Conservation (phyloP, 2,113 vertebrate genomes). For the Serilophus lunatus region DNA sequence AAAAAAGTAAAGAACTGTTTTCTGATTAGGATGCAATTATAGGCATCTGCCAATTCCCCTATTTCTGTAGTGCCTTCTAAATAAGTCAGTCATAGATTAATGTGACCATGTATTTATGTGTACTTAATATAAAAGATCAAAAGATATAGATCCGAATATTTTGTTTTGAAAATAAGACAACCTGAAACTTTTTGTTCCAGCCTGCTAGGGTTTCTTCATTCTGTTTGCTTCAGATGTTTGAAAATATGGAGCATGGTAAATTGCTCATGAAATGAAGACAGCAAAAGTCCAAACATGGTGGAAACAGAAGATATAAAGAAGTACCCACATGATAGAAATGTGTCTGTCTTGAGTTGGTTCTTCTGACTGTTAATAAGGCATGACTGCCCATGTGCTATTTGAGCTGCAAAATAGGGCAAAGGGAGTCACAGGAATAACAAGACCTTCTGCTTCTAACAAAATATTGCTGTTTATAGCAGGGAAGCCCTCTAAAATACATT, state of each 20-base stretch:
- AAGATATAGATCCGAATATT: not conserved
- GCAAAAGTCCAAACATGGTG: not conserved
- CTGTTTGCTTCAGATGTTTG: not conserved
- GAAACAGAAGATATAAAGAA: not conserved
- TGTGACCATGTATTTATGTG: rapidly evolving
- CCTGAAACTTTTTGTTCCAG: not conserved
- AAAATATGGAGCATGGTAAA: not conserved
- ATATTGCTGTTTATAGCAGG: not conserved
- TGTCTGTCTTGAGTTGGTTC: not conserved
- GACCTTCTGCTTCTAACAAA: slow-evolving; percentile 13
- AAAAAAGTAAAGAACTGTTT: not conserved
- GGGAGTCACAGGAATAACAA: not conserved
- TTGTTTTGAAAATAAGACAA: not conserved
- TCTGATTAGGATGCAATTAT: not conserved
- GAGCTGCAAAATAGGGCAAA: slow-evolving; percentile 4
- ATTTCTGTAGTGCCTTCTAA: not conserved
- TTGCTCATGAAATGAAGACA: not conserved
- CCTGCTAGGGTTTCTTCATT: not conserved
- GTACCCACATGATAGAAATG: not conserved
- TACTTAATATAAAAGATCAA: not conserved
- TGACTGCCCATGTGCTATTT: not conserved
- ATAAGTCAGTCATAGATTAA: not conserved
- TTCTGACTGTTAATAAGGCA: not conserved
- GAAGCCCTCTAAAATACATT: slow-evolving; percentile 30
- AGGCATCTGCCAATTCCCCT: not conserved